Conservation (phyloP, 1,140 invertebrate species). For the Scaptomyza graminum region DNA sequence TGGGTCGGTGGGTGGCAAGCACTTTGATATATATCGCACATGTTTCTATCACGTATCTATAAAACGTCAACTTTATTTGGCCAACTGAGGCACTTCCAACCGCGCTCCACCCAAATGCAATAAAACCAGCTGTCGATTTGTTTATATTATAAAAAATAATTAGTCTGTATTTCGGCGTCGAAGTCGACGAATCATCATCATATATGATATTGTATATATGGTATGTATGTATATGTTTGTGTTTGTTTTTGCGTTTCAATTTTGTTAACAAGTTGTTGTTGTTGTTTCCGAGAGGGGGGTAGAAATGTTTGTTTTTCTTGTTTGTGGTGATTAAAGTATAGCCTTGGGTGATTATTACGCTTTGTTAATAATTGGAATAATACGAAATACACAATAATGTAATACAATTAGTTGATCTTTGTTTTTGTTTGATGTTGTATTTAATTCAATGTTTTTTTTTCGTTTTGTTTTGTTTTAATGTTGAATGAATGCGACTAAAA, state of each 20-base stretch:
- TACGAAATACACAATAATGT: conserved; percentile 79
- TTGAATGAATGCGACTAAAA: conserved; percentile 75
- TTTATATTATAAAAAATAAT: conserved; percentile 82
- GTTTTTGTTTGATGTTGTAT: conserved; percentile 36
- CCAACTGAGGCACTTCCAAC: conserved; percentile 58
- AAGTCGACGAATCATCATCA: conserved; percentile 76
- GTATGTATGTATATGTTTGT: conserved; percentile 40
- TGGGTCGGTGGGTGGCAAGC: conserved; percentile 27
- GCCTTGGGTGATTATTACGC: conserved; percentile 71
- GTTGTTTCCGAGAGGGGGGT: background rate
- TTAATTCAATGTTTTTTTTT: conserved; percentile 28
- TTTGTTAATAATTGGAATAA: conserved; percentile 76
- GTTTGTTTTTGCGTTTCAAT: conserved; percentile 8
- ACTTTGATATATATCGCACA: conserved; percentile 63
- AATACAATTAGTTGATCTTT: conserved; percentile 69
- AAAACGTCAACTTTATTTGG: conserved; percentile 79
- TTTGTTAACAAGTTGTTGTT: background rate
- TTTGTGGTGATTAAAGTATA: conserved; percentile 73
- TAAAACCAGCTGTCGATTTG: conserved; percentile 80
- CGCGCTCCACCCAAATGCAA: conserved; percentile 34
- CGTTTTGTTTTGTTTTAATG: conserved; percentile 45
- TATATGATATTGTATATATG: conserved; percentile 65
- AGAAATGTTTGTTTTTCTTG: background rate
- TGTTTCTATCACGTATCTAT: conserved; percentile 72
- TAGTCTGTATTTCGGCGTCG: conserved; percentile 78